These are phyloP conservation scores for Brachionus koreanus DNA, from an alignment of 1,140 invertebrate species.

Conservation along the genomic window DNA sequence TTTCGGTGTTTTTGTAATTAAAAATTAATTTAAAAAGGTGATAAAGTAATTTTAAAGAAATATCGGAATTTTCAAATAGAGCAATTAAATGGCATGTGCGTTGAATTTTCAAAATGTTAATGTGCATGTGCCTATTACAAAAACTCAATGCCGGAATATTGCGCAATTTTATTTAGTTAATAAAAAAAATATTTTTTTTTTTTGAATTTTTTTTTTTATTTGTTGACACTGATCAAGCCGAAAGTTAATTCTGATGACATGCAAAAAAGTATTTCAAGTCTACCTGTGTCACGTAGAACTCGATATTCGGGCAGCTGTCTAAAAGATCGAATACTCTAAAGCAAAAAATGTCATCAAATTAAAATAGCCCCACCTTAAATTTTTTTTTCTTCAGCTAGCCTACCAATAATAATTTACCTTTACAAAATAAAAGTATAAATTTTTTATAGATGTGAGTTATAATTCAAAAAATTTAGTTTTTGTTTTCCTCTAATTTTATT, in stretches of 20 bases:
- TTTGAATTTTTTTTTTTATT: not conserved
- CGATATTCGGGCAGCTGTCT: slow-evolving; percentile 16
- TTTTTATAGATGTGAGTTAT: not conserved
- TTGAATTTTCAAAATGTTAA: not conserved
- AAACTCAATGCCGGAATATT: not conserved
- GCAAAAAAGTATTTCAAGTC: slow-evolving; percentile 20
- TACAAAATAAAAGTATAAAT: slow-evolving; percentile 1
- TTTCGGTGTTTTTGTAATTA: slow-evolving; percentile 28
- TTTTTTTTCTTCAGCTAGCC: not conserved
- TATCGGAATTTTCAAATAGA: not conserved
- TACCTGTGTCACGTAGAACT: not conserved
- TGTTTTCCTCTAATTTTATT: not conserved
- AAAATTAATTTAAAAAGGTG: slow-evolving; percentile 39
- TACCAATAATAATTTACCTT: slow-evolving; percentile 6
- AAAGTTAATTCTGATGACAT: slow-evolving; percentile 31
- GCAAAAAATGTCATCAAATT: slow-evolving; percentile 36
- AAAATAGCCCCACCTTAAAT: not conserved
- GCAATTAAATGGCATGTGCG: slow-evolving; percentile 35
- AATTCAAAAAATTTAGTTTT: not conserved
- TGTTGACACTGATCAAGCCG: slow-evolving; percentile 4
- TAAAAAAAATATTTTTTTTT: not conserved
- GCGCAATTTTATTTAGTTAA: not conserved
- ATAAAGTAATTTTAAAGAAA: slow-evolving; percentile 7
- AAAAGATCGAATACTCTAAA: not conserved
- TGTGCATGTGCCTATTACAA: not conserved